Evolutionary conservation across 2,113 vertebrate genomes (phyloP), one percentile per base, ranked within the genome.

Genomic region (Sphaerodactylus townsendi): DNA sequence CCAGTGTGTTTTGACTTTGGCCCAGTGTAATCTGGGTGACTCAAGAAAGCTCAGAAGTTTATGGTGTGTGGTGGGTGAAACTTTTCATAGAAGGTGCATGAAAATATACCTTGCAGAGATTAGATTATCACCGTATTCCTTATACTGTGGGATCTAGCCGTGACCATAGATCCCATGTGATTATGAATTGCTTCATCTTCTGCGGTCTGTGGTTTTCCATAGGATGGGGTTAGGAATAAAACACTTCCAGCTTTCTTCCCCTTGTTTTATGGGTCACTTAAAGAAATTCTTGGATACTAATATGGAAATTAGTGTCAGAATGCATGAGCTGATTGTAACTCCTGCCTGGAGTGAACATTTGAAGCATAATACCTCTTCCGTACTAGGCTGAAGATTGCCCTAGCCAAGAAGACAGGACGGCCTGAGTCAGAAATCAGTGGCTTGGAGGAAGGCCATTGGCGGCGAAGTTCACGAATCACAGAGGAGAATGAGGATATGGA

Each of bases 321-420:
- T 30, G 2, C 53, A 13, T 37, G n/a, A 28, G 37, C 30, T 7
- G 2, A 65, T 68, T 68, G 65, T 33, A 35, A 72, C 35, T 5
- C 25, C 19, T 44, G 37, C 5, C 35, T 15, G 21, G 4, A 59
- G 48, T 68, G 7, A 30, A 25, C 53, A 10, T 56, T 14, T 78
- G 44, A 65, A 28, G 37, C 14, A 8, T 81, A 2, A 15, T 37
- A 10, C 1, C 25, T 19, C 23, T 79, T 65, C 33, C 64, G 4
- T 78, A 48, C 9, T 94, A 99, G 98, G 93, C 90, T 99, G 87
- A 99, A 98, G 93, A 94, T 94, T 0, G 97, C 94, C 30, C 93
- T 99, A 85, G 97, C 97, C 14, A 97, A 97, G 69, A 96, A 96
- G 44, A 98, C 97, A 0, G 98, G 98, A 0, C 96, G 97, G 2